Conservation (phyloP, 2,113 vertebrate genomes). For the Sinocyclocheilus maitianheensis region DNA sequence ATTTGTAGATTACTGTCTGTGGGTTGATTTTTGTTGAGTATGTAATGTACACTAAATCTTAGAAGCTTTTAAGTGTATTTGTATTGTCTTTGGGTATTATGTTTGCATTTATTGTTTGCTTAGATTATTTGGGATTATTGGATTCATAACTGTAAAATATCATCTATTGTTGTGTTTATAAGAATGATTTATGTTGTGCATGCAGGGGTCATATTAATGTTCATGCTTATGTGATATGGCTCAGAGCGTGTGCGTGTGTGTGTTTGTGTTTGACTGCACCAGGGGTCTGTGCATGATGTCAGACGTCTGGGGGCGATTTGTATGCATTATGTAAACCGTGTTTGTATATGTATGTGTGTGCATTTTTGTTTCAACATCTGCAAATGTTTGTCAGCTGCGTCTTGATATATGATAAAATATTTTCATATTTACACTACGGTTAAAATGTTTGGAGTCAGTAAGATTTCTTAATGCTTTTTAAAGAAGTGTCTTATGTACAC, state of each 20-base stretch:
- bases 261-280: background rate
- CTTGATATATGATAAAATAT: background rate
- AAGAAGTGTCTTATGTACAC: background rate
- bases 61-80: background rate
- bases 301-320: background rate
- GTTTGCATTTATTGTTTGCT: background rate
- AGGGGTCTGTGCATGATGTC: background rate
- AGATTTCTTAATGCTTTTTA: background rate
- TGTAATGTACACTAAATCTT: background rate
- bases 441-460: background rate
- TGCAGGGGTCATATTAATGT: background rate
- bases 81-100: background rate
- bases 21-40: background rate
- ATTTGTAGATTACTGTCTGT: constrained; percentile 27
- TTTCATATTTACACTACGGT: background rate
- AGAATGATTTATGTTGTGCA: background rate
- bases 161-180: background rate
- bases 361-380: background rate
- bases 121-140: background rate
- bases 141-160: background rate
- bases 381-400: background rate
- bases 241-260: background rate
- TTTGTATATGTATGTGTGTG: constrained; percentile 9
- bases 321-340: background rate
- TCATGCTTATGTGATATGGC: background rate